Percentiles rank a stretch among this genome's conserved stretches.
These are phyloP conservation scores for Phortica variegata DNA, from an alignment of 1,140 invertebrate genomes.

Conservation along the genomic window DNA sequence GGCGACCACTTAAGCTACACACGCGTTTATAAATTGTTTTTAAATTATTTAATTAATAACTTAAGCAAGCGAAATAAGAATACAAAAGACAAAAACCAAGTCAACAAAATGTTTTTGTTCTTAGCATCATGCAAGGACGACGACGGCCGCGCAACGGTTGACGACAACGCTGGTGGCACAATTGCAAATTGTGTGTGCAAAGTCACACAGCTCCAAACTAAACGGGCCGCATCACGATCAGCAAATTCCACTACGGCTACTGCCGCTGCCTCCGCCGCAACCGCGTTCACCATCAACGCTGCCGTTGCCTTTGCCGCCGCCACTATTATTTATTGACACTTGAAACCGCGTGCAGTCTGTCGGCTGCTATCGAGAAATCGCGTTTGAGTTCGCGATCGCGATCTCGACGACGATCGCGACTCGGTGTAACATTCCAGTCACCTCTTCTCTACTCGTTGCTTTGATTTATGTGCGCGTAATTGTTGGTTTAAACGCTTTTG, in stretches of 20 bases:
- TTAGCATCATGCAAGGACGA: no score
- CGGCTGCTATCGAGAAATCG: no score
- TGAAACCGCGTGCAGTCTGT: slow-evolving; percentile 34
- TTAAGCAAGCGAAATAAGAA: slow-evolving; percentile 37
- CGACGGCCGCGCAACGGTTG: no score
- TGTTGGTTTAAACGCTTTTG: slow-evolving; percentile 56
- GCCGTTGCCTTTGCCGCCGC: slow-evolving; percentile 4
- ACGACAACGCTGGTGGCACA: slow-evolving; percentile 13
- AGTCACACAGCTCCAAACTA: slow-evolving; percentile 40
- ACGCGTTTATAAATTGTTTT: slow-evolving; percentile 41
- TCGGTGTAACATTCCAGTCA: slow-evolving; percentile 27
- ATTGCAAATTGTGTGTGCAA: no score
- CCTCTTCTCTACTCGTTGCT: slow-evolving; percentile 42
- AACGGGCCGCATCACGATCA: slow-evolving; percentile 34
- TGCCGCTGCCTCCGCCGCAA: neutral
- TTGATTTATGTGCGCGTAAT: slow-evolving; percentile 57
- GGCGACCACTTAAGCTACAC: neutral
- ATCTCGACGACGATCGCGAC: no score
- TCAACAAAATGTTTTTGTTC: neutral
- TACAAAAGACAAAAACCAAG: neutral
- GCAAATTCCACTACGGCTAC: slow-evolving; percentile 34
- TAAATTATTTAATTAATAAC: slow-evolving; percentile 48
- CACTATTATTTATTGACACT: slow-evolving; percentile 56
- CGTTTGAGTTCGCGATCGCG: no score
- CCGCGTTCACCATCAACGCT: slow-evolving; percentile 4